Evolutionary conservation across 2,888 invertebrate species (phyloP), one percentile per base, ranked within the genome.

Genomic region (Eristalis tenax): DNA sequence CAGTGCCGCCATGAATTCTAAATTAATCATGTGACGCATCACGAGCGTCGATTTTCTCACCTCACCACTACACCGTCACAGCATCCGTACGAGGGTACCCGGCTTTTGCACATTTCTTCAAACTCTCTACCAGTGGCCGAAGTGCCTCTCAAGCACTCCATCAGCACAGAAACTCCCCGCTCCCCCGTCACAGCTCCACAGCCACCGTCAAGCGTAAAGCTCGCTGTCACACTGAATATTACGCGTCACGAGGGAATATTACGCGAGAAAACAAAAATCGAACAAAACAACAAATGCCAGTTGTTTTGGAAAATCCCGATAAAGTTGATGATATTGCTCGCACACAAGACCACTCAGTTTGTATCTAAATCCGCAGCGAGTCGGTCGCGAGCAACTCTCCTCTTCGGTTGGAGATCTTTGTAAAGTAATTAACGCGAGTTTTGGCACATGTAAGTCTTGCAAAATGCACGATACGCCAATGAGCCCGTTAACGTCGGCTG

Each of bases 401-500:
- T 59, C 40, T 28, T 4, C 59, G 26, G 26, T 26, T n/a, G 8
- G 59, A 28, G 50, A 50, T 74, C 10, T 40, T 38, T 56, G 8
- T 5, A 38, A n/a, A 43, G 6, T n/a, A 61, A 23, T 75, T 38
- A 56, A 22, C 28, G 57, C 79, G 83, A 13, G 35, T 61, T 69
- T 13, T 8, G 18, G 50, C 18, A 18, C 18, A 35, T 43, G 63
- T 8, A 23, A 71, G 13, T 11, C 18, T 4, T 23, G 4, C 1
- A 80, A 23, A 75, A 91, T 91, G 90, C 68, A 89, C 59, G 90
- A 90, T 15, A 88, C 89, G 56, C 79, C 75, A 65, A 70, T 84
- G 69, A 90, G 90, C 68, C 90, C 90, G 4, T 77, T 90, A 64
- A 89, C 90, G 18, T 83, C 90, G 22, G 89, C 90, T 1, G 90